Evolutionary conservation across 1,140 invertebrate species (phyloP), one percentile per base, ranked within the genome.

Genomic region (Drosophila takahashii): DNA sequence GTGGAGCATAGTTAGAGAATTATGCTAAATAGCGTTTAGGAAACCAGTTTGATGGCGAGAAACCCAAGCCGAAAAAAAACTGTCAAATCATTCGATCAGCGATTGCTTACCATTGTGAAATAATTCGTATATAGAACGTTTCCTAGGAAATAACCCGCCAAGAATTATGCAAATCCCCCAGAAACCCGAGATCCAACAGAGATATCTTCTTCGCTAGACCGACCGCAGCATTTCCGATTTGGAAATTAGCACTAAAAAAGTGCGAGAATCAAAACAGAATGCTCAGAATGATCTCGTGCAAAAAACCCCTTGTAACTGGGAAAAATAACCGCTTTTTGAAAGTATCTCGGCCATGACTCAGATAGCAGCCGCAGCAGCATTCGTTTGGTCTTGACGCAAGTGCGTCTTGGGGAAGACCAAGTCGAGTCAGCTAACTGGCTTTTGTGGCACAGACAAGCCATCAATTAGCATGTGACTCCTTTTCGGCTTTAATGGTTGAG

Each of bases 231-330:
- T 87, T 87, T 87, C 83, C 83, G 83, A 83, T 60, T 48, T 16
- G 44, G 1, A 53, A 56, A 77, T 52, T 61, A 64, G 56, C 50
- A 53, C 77, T 81, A 71, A 65, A 75, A 71, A 69, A 75, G 29
- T 53, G 71, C 52, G 26, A 74, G 54, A 76, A 39, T n/a, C 29
- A 39, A 76, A 57, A 62, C 60, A 76, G 75, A 87, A 83, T 77
- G 59, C 50, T 70, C 22, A 22, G 22, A 22, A 22, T 3, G 66
- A 41, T 50, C 32, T 41, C 50, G 47, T 32, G n/a, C 26, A 80
- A 86, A 86, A 86, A 87, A 65, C 84, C 83, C 83, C 79, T 70
- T 83, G 83, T 87, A 86, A 86, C 41, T 73, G 83, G 84, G 83
- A 89, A 86, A 86, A 79, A 57, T 57, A 70, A 36, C 39, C 56